Evolutionary conservation across 2,113 vertebrate genomes (phyloP).

Genomic region (Datnioides undecimradiatus): DNA sequence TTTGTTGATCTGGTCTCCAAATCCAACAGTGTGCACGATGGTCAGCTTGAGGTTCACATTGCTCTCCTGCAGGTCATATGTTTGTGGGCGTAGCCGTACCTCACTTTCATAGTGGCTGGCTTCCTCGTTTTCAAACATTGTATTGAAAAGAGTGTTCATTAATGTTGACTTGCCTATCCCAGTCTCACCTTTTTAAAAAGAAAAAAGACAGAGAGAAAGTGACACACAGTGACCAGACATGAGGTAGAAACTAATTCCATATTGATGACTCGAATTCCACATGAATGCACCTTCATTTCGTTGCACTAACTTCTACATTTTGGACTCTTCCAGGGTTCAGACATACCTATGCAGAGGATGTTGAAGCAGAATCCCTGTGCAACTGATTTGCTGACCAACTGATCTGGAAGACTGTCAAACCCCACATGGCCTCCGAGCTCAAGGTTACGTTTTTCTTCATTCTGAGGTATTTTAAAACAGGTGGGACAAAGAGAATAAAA

Average conservation of each 20-base stretch:
- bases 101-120: slow-evolving; percentile 90
- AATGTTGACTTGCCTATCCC: slow-evolving; percentile 97
- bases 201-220: not conserved
- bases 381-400: slow-evolving; percentile 96
- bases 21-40: slow-evolving; percentile 93
- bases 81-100: slow-evolving; percentile 88
- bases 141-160: slow-evolving; percentile 98
- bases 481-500: not conserved
- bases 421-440: slow-evolving; percentile 93
- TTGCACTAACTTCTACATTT: too few relatives aligned
- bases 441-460: slow-evolving; percentile 90
- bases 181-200: slow-evolving; percentile 88
- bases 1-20: slow-evolving; percentile 97
- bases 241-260: not conserved
- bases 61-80: slow-evolving; percentile 93
- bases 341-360: slow-evolving; percentile 97
- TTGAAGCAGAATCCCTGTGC: slow-evolving; percentile 97
- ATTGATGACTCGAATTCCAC: not conserved
- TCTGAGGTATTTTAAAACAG: slow-evolving; percentile 78
- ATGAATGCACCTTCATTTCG: not conserved
- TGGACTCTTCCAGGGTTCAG: not conserved
- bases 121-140: slow-evolving; percentile 92
- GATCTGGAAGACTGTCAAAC: slow-evolving; percentile 95
- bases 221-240: not conserved
- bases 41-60: slow-evolving; percentile 95